A percentile compares a stretch with the other conserved stretches of the same genome.
phyloP scores from a whole-genome alignment of 2,797 vertebrate genomes.

The Chelidonichthys spinosus region DNA sequence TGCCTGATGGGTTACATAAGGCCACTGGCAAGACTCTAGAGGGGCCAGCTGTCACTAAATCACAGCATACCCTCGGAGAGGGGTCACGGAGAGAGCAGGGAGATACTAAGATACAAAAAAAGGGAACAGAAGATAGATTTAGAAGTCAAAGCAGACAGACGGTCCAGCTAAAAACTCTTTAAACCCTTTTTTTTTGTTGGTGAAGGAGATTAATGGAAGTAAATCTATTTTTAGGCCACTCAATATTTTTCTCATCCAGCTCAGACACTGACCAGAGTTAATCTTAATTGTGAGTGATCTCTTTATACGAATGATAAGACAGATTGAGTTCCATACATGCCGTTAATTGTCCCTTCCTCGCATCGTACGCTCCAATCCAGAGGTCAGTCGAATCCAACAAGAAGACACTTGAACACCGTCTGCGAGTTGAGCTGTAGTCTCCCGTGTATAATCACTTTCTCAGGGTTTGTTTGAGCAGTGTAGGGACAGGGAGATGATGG shows the following conservation, averaged over 20 bases:
- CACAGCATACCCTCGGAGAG: constrained; percentile 35
- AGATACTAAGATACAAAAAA: constrained; percentile 37
- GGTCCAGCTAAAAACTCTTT: constrained; percentile 21
- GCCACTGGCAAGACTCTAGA: constrained; percentile 57
- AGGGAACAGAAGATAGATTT: constrained; percentile 34
- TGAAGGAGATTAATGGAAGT: constrained; percentile 51
- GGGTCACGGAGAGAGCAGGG: constrained; percentile 36
- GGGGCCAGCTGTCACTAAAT: constrained; percentile 71
- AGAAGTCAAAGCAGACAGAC: constrained; percentile 34
- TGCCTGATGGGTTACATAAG: constrained; percentile 69
- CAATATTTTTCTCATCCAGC: constrained; percentile 38
- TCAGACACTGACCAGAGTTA: constrained; percentile 20
- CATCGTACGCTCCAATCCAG: neutral
- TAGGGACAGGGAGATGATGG: neutral
- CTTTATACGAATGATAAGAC: constrained; percentile 17
- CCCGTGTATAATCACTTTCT: neutral
- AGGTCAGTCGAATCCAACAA: constrained; percentile 5
- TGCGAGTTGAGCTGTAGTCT: constrained; percentile 14
- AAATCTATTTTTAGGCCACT: constrained; percentile 51
- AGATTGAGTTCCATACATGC: constrained; percentile 22
- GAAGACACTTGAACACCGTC: constrained; percentile 7
- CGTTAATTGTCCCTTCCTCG: constrained; percentile 1
- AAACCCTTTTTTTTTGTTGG: constrained; percentile 43
- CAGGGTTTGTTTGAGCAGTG: neutral
- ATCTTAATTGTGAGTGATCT: constrained; percentile 31